These are phyloP conservation scores for Orchesellides sinensis DNA, from an alignment of 2,888 invertebrate species.

Conservation along the genomic window DNA sequence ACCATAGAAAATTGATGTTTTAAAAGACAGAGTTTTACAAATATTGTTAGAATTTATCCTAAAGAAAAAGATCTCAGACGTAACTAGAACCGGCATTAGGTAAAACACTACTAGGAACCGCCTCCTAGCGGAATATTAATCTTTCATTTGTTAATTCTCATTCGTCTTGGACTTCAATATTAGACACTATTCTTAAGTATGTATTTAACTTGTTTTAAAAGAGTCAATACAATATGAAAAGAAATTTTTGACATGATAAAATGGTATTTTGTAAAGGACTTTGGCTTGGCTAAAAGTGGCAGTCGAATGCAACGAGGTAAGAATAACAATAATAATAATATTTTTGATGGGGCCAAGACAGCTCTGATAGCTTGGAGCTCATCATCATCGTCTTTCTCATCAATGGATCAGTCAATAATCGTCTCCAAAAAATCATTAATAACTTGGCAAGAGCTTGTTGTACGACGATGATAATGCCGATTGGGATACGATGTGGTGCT, in stretches of 20 bases:
- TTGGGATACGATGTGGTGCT: background rate
- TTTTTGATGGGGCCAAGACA: slow-evolving; percentile 32
- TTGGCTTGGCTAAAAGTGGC: background rate
- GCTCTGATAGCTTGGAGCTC: slow-evolving; percentile 40
- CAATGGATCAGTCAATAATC: slow-evolving; percentile 47
- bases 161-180: slow-evolving; percentile 19
- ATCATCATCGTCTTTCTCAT: slow-evolving; percentile 24
- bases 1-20: no score
- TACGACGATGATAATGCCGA: background rate
- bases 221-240: background rate
- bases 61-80: no score
- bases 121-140: no score
- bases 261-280: background rate
- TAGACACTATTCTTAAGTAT: background rate
- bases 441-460: slow-evolving; percentile 29
- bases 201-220: background rate
- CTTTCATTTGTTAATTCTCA: slow-evolving; percentile 11
- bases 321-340: slow-evolving; percentile 22
- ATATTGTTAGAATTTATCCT: background rate
- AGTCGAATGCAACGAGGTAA: background rate
- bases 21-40: background rate
- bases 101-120: background rate
- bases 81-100: background rate
- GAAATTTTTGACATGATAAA: slow-evolving; percentile 25
- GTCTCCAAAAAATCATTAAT: slow-evolving; percentile 53